phyloP scores from a whole-genome alignment of 2,113 vertebrate species.

The Tricholaema leucomelas region DNA sequence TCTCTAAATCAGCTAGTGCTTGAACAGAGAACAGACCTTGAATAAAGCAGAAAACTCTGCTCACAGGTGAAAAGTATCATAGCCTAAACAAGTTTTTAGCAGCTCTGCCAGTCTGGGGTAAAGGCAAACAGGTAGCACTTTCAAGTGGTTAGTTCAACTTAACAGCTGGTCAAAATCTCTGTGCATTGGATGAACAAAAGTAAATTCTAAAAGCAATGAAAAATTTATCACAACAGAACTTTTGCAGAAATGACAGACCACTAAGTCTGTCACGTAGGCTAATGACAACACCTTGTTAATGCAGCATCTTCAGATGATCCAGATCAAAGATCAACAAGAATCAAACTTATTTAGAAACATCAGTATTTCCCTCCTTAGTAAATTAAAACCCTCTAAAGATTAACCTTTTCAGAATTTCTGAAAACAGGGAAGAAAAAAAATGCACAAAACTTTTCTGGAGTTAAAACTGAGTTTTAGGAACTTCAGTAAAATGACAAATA shows the following conservation, averaged over 20 bases:
- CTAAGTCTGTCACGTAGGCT: no score
- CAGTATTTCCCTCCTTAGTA: not conserved
- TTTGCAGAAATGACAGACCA: not conserved
- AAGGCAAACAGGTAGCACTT: not conserved
- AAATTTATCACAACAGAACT: not conserved
- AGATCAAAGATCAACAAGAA: not conserved
- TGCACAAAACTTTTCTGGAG: not conserved
- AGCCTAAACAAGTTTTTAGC: not conserved
- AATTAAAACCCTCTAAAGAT: not conserved
- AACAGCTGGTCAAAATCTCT: not conserved
- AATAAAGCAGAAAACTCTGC: not conserved
- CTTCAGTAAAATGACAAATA: not conserved
- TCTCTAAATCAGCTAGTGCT: not conserved
- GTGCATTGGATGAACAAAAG: not conserved
- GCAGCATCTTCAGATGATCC: not conserved
- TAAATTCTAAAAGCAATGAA: not conserved
- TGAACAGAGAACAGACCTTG: not conserved
- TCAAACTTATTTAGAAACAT: not conserved
- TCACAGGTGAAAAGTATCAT: accelerated
- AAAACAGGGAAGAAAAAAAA: not conserved
- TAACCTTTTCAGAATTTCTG: not conserved
- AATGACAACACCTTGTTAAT: not conserved
- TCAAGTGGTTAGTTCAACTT: not conserved
- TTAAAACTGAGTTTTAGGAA: not conserved
- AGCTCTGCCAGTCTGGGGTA: not conserved